phyloP scores from a whole-genome alignment of 2,113 vertebrate species.

The Ovis aries region ARS-UI_Ramb_v3.0 NC_056054.1:48569501-48570000 shows the following conservation, averaged over 20 bases:
- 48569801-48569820: not conserved
- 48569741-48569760: not conserved
- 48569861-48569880: not conserved
- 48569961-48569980: not conserved
- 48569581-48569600: not conserved
- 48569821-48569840: not conserved
- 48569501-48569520: not conserved
- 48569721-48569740: not conserved
- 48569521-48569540: not conserved
- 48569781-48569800: not conserved
- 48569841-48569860: not conserved
- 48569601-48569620: not conserved
- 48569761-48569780: not conserved
- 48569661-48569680: not conserved
- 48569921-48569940: not conserved
- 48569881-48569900: not conserved
- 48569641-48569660: not conserved
- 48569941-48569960: not conserved
- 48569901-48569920: not conserved
- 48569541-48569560: not conserved
- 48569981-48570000: not conserved
- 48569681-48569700: not conserved
- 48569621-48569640: not conserved
- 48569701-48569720: not conserved
- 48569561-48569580: conserved; percentile 1